A percentile compares a stretch with the other conserved stretches of the same genome.
These are phyloP conservation scores for Reinhardtius hippoglossoides DNA, from an alignment of 2,113 vertebrate genomes.

Conservation along the genomic window DNA sequence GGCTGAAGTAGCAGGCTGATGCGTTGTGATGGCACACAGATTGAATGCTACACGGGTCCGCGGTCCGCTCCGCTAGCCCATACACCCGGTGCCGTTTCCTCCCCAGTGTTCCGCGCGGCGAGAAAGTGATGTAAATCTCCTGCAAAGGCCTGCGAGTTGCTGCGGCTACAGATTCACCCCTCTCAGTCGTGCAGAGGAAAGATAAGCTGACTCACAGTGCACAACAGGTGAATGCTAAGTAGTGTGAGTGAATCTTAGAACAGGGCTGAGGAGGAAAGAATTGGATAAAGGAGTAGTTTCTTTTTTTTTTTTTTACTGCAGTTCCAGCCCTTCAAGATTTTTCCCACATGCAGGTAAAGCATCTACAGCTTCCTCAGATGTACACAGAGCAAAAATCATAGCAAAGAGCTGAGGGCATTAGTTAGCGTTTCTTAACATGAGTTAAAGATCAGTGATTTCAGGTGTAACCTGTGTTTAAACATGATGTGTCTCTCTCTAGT, in stretches of 20 bases:
- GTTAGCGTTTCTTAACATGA: neutral
- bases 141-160: conserved; percentile 49
- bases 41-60: conserved; percentile 55
- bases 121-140: conserved; percentile 70
- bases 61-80: conserved; percentile 28
- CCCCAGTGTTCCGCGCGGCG: neutral
- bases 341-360: conserved; percentile 20
- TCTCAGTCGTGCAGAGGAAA: conserved; percentile 52
- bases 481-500: neutral
- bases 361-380: neutral
- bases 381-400: neutral
- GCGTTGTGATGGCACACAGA: conserved; percentile 57
- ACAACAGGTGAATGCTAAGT: conserved; percentile 68
- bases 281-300: conserved; percentile 15
- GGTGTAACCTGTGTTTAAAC: conserved; percentile 8
- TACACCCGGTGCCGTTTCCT: conserved; percentile 12
- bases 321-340: conserved; percentile 31
- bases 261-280: conserved; percentile 45
- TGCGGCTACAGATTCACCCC: conserved; percentile 52
- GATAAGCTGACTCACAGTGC: conserved; percentile 73
- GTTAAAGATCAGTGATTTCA: conserved; percentile 4
- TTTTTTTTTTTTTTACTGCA: conserved; percentile 9
- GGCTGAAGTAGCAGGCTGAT: conserved; percentile 44
- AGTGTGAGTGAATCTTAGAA: conserved; percentile 51
- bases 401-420: neutral